Percentiles rank a stretch among this genome's conserved stretches.
Evolutionary conservation across 2,113 vertebrate genomes (phyloP).

Genomic region (Elephantulus edwardii): DNA sequence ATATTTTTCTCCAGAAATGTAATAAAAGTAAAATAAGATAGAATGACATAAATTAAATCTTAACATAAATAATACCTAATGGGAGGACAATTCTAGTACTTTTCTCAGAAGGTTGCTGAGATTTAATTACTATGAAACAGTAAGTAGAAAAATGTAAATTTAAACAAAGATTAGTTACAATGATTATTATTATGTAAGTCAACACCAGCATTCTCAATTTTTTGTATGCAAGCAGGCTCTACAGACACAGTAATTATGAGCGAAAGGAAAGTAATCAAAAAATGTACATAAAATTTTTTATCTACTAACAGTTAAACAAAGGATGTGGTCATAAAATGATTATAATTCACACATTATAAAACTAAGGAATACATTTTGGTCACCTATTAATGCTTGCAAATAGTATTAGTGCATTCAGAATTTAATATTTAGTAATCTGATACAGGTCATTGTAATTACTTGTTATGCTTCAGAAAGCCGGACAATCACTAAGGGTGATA

Average conservation of each 20-base stretch:
- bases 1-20: neutral
- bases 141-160: neutral
- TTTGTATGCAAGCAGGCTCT: neutral
- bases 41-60: neutral
- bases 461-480: too few species aligned
- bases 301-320: neutral
- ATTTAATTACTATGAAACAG: neutral
- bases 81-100: neutral
- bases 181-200: neutral
- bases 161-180: neutral
- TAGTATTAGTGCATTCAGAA: neutral
- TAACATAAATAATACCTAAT: neutral
- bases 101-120: neutral
- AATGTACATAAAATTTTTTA: neutral
- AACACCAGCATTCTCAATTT: neutral
- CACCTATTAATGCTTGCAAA: neutral
- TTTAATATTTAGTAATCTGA: neutral
- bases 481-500: too few species aligned
- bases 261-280: neutral
- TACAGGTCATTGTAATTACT: too few species aligned
- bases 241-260: neutral
- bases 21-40: constrained; percentile 4
- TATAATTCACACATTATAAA: neutral
- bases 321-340: neutral
- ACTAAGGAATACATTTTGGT: neutral